A percentile compares a stretch with the other conserved stretches of the same genome.
These are phyloP conservation scores for Apodemia hepburni DNA, from an alignment of 2,888 invertebrate species.

Conservation along the genomic window DNA sequence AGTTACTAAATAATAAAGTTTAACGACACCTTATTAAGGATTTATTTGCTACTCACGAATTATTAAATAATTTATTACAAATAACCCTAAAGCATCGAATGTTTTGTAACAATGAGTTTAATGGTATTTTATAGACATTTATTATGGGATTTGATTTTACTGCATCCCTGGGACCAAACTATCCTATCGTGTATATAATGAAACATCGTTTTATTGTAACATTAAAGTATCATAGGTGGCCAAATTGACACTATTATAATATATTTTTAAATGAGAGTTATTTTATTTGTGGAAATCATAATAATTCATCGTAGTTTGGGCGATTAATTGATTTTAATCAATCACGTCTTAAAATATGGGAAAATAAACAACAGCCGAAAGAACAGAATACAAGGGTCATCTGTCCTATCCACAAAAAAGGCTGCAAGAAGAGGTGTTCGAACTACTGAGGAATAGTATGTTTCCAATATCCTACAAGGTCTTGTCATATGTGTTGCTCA, in stretches of 20 bases:
- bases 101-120: conserved; percentile 44
- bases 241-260: not conserved
- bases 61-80: conserved; percentile 77
- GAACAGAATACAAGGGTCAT: too few relatives aligned
- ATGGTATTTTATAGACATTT: conserved; percentile 49
- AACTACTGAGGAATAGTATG: too few relatives aligned
- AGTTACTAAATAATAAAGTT: conserved; percentile 44
- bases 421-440: too few relatives aligned
- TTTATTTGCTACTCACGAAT: conserved; percentile 73
- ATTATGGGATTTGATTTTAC: conserved; percentile 69
- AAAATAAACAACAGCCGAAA: too few relatives aligned
- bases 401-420: too few relatives aligned
- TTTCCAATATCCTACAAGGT: too few relatives aligned
- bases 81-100: conserved; percentile 52
- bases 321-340: too few relatives aligned
- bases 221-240: not conserved
- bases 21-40: conserved; percentile 68
- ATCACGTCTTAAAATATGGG: too few relatives aligned
- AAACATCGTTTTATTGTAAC: not conserved
- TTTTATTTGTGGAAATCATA: too few relatives aligned
- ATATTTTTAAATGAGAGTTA: too few relatives aligned
- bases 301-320: too few relatives aligned
- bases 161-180: conserved; percentile 35
- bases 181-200: not conserved
- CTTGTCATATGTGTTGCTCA: too few relatives aligned